Evolutionary conservation across 2,888 invertebrate species (phyloP).

Genomic region (Cantharis flavilabris): DNA sequence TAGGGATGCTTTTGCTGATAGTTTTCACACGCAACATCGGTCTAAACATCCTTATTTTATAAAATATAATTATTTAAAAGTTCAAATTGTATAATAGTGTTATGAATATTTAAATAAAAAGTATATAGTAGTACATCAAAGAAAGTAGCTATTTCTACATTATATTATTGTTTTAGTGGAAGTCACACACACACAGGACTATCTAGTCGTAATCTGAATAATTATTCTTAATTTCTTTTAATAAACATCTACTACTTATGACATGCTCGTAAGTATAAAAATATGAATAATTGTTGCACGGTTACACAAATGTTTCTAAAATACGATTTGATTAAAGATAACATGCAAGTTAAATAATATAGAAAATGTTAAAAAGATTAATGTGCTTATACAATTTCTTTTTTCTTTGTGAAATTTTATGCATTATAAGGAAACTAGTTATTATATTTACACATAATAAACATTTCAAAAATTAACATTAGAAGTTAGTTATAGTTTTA

Average conservation of each 20-base stretch:
- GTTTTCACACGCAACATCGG: conserved; percentile 39
- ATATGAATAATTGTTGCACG: background rate
- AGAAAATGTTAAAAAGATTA: background rate
- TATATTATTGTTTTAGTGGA: background rate
- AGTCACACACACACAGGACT: background rate
- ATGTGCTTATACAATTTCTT: background rate
- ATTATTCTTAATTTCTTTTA: background rate
- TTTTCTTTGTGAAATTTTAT: background rate
- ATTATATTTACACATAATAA: background rate
- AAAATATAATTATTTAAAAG: conserved; percentile 15
- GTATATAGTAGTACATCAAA: background rate
- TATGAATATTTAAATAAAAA: background rate
- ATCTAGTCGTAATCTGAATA: background rate
- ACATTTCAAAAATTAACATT: background rate
- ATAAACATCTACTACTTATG: background rate
- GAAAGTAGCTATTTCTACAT: background rate
- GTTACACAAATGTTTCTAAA: background rate
- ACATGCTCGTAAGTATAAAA: background rate
- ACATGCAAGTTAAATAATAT: background rate
- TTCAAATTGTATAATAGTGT: background rate
- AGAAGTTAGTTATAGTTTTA: background rate
- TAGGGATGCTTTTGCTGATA: conserved; percentile 40
- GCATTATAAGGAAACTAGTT: background rate
- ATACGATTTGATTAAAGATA: background rate
- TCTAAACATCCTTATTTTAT: conserved; percentile 19